These are phyloP conservation scores for Syngnathus acus DNA, from an alignment of 2,797 vertebrate species.

Conservation along the genomic window DNA sequence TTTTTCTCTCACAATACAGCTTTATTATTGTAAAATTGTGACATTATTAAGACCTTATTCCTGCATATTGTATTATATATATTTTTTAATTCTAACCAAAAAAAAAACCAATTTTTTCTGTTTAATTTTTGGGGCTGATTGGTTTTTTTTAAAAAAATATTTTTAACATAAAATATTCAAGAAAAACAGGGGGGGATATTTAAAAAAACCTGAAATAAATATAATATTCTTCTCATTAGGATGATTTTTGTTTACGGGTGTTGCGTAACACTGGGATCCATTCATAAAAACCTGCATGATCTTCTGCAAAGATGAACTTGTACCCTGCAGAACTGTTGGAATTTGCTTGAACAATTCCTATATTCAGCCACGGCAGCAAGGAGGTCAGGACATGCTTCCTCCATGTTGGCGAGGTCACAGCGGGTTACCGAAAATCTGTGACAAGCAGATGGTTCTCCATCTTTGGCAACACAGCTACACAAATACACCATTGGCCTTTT, in stretches of 20 bases:
- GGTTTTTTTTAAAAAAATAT: too few species aligned
- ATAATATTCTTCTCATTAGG: not conserved
- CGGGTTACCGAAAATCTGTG: constrained; percentile 1
- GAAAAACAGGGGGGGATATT: too few species aligned
- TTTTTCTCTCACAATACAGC: not conserved
- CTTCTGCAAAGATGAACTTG: not conserved
- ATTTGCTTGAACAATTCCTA: not conserved
- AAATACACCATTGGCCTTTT: constrained; percentile 5
- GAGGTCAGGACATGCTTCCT: constrained; percentile 14
- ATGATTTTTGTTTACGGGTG: not conserved
- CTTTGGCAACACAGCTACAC: constrained; percentile 29
- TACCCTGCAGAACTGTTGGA: not conserved
- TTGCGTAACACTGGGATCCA: not conserved
- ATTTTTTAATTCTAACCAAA: too few species aligned
- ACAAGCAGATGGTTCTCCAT: constrained; percentile 33
- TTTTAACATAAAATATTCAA: too few species aligned
- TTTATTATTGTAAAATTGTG: not conserved
- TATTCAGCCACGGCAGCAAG: not conserved
- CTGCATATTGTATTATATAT: too few species aligned
- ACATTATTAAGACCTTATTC: not conserved
- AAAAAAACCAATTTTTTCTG: too few species aligned
- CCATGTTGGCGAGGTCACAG: not conserved
- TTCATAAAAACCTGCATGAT: not conserved
- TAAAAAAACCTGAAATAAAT: too few species aligned
- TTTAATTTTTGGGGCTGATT: too few species aligned